Conservation (phyloP, 2,888 invertebrate genomes). For the Dermolepida albohirtum region DNA sequence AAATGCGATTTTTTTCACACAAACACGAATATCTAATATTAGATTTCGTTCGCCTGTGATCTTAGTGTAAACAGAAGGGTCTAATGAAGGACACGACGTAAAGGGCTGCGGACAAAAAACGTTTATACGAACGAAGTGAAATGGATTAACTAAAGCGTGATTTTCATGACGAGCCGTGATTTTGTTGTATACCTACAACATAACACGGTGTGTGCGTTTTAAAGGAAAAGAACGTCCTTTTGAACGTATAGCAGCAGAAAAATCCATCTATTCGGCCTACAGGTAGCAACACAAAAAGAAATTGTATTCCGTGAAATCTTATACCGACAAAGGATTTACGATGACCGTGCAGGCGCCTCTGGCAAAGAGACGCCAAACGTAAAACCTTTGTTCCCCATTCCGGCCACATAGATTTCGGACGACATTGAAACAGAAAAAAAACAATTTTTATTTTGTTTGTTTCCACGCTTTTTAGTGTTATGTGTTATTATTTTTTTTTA, state of each 20-base stretch:
- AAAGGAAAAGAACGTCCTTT: not conserved
- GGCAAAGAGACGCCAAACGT: constrained; percentile 10
- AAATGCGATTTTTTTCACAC: not conserved
- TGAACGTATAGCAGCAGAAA: not conserved
- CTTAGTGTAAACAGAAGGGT: constrained; percentile 11
- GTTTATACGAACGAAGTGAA: not conserved
- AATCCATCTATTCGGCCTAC: constrained; percentile 2
- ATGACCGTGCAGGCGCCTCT: not conserved
- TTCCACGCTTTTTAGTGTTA: not conserved
- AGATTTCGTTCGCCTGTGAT: constrained; percentile 4
- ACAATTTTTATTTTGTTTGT: constrained; percentile 14
- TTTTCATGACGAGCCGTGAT: constrained; percentile 1
- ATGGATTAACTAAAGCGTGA: constrained; percentile 1
- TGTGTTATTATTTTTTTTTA: not conserved
- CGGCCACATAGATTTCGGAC: not conserved
- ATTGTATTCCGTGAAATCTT: constrained; percentile 14
- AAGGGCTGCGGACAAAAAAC: constrained; percentile 7
- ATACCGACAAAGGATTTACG: constrained; percentile 14
- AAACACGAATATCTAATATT: constrained; percentile 6
- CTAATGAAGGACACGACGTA: constrained; percentile 6
- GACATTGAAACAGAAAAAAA: not conserved
- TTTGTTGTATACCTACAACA: not conserved
- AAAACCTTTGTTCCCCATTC: constrained; percentile 7
- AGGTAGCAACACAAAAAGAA: not conserved
- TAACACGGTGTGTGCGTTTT: not conserved